Percentiles rank a stretch among this genome's conserved stretches.
phyloP scores from a whole-genome alignment of 2,113 vertebrate species.

The Chaenogobius annularis region DNA sequence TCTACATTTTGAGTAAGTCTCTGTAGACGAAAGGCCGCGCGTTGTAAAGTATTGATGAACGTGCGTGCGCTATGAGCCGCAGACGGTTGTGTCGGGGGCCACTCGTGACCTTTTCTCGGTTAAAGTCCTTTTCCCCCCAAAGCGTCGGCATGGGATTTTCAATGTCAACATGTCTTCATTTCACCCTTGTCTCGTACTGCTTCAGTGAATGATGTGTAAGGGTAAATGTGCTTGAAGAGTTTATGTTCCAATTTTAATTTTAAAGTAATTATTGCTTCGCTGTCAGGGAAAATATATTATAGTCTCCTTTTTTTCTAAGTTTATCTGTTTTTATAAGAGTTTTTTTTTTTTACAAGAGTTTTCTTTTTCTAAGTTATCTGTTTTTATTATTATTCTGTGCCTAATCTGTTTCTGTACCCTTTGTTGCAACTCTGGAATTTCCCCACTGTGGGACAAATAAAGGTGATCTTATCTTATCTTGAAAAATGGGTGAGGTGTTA shows the following conservation, averaged over 20 bases:
- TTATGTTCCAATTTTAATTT: background rate
- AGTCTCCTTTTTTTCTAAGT: too few relatives aligned
- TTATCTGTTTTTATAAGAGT: too few relatives aligned
- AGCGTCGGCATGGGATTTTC: conserved; percentile 17
- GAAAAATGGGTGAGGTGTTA: too few relatives aligned
- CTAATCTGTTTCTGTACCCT: too few relatives aligned
- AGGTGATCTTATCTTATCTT: too few relatives aligned
- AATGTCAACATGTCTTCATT: conserved; percentile 51
- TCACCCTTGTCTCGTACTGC: background rate
- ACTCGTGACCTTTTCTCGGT: conserved; percentile 24
- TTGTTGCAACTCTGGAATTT: too few relatives aligned
- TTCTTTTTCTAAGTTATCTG: too few relatives aligned
- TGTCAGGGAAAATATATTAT: too few relatives aligned
- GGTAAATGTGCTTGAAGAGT: background rate
- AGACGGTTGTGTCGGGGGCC: conserved; percentile 18
- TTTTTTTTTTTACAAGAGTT: too few relatives aligned
- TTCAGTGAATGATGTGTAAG: background rate
- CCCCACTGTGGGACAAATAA: too few relatives aligned
- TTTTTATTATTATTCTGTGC: too few relatives aligned
- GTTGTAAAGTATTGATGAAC: conserved; percentile 73
- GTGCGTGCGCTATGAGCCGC: conserved; percentile 36
- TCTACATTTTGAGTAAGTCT: conserved; percentile 63
- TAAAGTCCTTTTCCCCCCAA: conserved; percentile 10
- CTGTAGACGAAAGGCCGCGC: conserved; percentile 36
- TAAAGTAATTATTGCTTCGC: too few relatives aligned